phyloP scores from a whole-genome alignment of 2,113 vertebrate genomes.

The Brevimyrus niger region DNA sequence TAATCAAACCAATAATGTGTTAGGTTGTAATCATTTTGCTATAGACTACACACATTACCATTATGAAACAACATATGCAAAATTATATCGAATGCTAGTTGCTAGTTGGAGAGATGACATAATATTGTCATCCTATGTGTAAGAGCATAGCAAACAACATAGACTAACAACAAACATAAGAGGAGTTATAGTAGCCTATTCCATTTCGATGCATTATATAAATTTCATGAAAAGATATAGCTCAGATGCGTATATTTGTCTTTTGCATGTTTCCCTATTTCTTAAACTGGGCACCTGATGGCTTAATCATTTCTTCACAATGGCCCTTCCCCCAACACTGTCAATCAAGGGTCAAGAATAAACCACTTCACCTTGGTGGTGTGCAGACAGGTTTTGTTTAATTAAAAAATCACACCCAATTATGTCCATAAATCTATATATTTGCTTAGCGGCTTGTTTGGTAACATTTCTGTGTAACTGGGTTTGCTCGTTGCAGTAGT shows the following conservation, averaged over 20 bases:
- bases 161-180: background rate
- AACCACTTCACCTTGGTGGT: background rate
- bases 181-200: background rate
- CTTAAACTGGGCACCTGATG: background rate
- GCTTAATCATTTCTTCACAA: background rate
- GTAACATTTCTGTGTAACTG: background rate
- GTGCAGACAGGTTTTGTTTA: background rate
- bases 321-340: background rate
- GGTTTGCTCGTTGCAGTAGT: too few species aligned
- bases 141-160: background rate
- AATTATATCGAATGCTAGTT: background rate
- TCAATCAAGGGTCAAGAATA: background rate
- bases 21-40: background rate
- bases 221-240: background rate
- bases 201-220: background rate
- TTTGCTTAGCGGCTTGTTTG: background rate
- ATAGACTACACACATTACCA: background rate
- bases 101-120: background rate
- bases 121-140: background rate
- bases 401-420: background rate
- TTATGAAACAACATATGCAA: background rate
- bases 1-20: background rate
- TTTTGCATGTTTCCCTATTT: background rate
- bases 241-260: background rate
- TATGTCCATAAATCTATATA: background rate